These are phyloP conservation scores for Plumapathes pennacea DNA, from an alignment of 92 coral and sea anemone species.

Conservation along the genomic window DNA sequence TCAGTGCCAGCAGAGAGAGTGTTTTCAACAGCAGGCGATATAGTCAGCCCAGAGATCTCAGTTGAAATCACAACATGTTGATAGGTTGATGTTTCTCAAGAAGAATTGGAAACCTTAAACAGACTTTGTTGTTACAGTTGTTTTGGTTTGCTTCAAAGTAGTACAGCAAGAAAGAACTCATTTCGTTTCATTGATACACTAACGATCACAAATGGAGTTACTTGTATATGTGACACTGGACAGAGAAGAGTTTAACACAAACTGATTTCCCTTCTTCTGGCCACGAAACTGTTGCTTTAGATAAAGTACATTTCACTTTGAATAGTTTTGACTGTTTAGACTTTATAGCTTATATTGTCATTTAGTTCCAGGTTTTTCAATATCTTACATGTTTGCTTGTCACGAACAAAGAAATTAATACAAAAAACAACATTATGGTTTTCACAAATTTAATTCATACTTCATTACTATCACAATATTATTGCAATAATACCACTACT, in stretches of 20 bases:
- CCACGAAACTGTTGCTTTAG: no score
- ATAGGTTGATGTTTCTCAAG: slow-evolving; percentile 27
- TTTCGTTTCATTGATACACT: no score
- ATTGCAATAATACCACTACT: slow-evolving; percentile 39
- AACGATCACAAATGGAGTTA: no score
- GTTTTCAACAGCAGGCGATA: slow-evolving; percentile 27
- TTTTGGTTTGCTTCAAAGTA: background rate
- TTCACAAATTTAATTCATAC: slow-evolving; percentile 6
- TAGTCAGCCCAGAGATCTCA: slow-evolving; percentile 24
- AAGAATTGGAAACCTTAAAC: slow-evolving; percentile 41
- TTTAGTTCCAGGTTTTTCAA: slow-evolving; percentile 13
- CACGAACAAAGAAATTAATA: background rate
- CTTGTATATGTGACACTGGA: no score
- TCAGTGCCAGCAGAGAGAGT: slow-evolving; percentile 32
- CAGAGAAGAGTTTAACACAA: no score
- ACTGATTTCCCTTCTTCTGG: no score
- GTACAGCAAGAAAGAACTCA: background rate
- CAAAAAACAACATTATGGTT: slow-evolving; percentile 1
- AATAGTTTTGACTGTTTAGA: no score
- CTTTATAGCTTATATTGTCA: background rate
- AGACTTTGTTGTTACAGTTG: slow-evolving; percentile 3
- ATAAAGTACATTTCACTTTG: no score
- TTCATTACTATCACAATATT: slow-evolving; percentile 43
- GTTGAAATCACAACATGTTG: slow-evolving; percentile 27
- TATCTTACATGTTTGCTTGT: slow-evolving; percentile 17